These are phyloP conservation scores for Chinchilla lanigera DNA, from an alignment of 2,113 vertebrate species.

Conservation along the genomic window DNA sequence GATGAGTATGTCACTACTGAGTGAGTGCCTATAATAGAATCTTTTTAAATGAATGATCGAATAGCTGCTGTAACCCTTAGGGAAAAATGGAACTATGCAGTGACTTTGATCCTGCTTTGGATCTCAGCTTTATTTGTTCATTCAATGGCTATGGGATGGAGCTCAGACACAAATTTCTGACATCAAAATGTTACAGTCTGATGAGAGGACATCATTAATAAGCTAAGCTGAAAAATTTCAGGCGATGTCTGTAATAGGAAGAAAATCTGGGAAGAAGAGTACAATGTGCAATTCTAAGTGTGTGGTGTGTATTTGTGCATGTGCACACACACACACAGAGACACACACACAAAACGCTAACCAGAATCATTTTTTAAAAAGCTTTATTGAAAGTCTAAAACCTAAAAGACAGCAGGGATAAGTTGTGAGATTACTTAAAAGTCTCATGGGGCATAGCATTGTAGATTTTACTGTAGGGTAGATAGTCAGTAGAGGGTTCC, in stretches of 20 bases:
- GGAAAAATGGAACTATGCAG: constrained; percentile 91
- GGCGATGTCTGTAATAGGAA: neutral
- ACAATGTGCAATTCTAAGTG: neutral
- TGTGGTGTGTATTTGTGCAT: too few species aligned
- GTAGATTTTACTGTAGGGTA: neutral
- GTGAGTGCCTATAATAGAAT: neutral
- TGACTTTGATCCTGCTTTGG: constrained; percentile 91
- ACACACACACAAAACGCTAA: neutral
- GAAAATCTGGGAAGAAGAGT: neutral
- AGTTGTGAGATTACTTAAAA: neutral
- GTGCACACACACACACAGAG: neutral
- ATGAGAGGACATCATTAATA: neutral
- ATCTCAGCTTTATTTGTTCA: constrained; percentile 96
- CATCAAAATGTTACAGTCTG: neutral
- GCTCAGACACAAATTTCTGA: constrained; percentile 77
- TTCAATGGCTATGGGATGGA: constrained; percentile 92
- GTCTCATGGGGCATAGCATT: too few species aligned
- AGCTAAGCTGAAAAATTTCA: neutral
- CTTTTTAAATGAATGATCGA: neutral
- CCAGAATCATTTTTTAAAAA: neutral
- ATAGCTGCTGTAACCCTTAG: constrained; percentile 89
- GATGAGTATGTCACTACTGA: neutral
- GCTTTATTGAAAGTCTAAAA: neutral
- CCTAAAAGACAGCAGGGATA: neutral
- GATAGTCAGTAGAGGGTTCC: neutral